Evolutionary conservation across 2,797 vertebrate species (phyloP).

Genomic region (Simalia tracyae): DNA sequence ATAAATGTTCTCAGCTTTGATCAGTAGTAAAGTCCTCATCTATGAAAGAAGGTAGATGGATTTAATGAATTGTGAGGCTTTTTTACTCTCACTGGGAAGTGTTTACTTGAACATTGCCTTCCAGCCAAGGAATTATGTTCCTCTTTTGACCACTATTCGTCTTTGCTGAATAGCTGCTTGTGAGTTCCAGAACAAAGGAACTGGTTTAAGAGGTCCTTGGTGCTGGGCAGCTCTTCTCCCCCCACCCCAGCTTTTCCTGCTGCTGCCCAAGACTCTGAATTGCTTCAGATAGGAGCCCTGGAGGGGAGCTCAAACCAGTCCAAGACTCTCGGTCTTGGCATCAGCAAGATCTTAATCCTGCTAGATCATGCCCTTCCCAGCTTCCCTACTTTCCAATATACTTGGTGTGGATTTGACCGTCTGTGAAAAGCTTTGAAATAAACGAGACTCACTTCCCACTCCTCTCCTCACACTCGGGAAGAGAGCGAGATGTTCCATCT

Average conservation of each 20-base stretch:
- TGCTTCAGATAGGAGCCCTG: not conserved
- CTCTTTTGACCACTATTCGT: not conserved
- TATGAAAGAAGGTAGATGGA: not conserved
- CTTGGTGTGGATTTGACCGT: not conserved
- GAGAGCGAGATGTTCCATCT: not conserved
- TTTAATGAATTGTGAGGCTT: not conserved
- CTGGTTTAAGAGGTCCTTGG: not conserved
- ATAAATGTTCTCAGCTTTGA: not conserved
- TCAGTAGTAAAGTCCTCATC: too few relatives aligned
- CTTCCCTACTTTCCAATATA: not conserved
- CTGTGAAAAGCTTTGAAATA: not conserved
- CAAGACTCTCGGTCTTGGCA: too few relatives aligned
- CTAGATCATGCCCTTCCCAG: not conserved
- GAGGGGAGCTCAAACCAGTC: not conserved
- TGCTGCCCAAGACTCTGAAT: not conserved
- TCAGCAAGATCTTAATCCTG: not conserved
- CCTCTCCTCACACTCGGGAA: not conserved
- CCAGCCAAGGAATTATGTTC: not conserved
- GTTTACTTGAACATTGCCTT: not conserved
- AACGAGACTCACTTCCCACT: not conserved
- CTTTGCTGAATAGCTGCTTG: not conserved
- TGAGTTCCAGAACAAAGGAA: not conserved
- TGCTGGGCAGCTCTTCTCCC: not conserved
- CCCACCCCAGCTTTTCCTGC: not conserved
- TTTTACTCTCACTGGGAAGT: not conserved